Base-by-base conservation (phyloP, 2,888 invertebrate genomes). In the Oscheius sp. region DNA sequence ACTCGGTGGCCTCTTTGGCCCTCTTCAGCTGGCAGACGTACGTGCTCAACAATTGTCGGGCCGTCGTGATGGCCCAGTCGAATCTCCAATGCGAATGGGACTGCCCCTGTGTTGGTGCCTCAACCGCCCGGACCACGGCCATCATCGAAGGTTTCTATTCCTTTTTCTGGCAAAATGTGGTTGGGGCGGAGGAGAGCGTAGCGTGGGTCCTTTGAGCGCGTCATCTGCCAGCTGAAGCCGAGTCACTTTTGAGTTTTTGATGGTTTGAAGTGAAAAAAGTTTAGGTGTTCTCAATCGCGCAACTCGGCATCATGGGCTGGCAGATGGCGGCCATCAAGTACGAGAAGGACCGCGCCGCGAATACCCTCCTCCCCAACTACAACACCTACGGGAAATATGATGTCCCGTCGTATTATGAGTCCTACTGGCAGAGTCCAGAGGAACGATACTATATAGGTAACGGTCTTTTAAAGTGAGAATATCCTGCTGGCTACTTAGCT, bases 281-380 rank as follows among this genome's bases (percentile, higher is more conserved):
- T 66, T 76, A 88, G 88, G 85, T 89, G 48, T 87, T 83, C 73
- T 81, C 84, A 72, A 73, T 88, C 53, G 80, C 86, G 35, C 87
- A 89, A 76, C 74, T 89, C 35, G 87, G 85, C 73, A 81, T 89
- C 33, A 89, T 87, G 81, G 89, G 88, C 70, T 89, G 88, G 89
- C 89, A 89, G 78, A 87, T 89, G 86, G 86, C 86, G 68, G 87
- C 87, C 60, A 86, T 89, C 73, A 86, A 87, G 70, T 88, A 88
- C 75, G 87, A 88, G 73, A 81, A 84, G 74, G 88, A 88, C 73
- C 82, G 87, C 53, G 88, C 88, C 2, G 88, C 86, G 32, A 88
- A 88, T 75, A 86, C 85, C n/a, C 77, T 88, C 47, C 71, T 88
- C 57, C 88, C 88, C 11, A 86, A 86, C 73, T 88, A 87, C 76